A percentile compares a stretch with the other conserved stretches of the same genome.
Evolutionary conservation across 2,888 invertebrate genomes (phyloP).

Genomic region (Melanostoma mellinum): DNA sequence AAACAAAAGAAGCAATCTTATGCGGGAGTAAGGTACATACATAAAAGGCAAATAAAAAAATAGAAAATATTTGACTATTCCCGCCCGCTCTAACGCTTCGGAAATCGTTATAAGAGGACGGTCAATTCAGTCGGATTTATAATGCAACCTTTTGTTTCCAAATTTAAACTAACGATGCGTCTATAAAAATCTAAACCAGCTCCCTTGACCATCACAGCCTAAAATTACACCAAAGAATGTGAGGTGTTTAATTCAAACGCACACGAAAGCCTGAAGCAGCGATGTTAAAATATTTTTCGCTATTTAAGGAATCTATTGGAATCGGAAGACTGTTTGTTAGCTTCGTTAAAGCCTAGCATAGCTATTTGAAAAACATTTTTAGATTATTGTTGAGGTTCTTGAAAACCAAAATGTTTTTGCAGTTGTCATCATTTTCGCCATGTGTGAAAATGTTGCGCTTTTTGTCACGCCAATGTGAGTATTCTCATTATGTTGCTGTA

Average conservation of each 20-base stretch:
- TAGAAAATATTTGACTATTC: conserved; percentile 34
- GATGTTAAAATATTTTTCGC: conserved; percentile 1
- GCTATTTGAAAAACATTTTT: no score
- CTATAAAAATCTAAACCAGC: conserved; percentile 47
- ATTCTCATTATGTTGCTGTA: no score
- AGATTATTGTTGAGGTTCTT: no score
- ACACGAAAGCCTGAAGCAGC: not conserved
- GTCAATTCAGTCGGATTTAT: conserved; percentile 5
- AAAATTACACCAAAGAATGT: no score
- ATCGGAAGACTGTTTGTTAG: no score
- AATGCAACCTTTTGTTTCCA: conserved; percentile 32
- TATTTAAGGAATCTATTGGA: no score
- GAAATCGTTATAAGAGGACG: conserved; percentile 14
- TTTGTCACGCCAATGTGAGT: no score
- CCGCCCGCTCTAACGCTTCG: conserved; percentile 38
- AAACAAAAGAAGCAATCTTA: conserved; percentile 54
- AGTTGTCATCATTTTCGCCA: no score
- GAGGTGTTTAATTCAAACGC: no score
- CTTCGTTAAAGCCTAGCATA: no score
- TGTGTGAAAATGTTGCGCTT: no score
- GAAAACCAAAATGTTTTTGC: no score
- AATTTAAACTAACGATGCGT: conserved; percentile 51
- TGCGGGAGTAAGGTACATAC: not conserved
- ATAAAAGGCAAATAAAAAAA: not conserved
- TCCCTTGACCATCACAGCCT: not conserved